Evolutionary conservation across 2,797 vertebrate species (phyloP).

Genomic region (Halcyon badia): DNA sequence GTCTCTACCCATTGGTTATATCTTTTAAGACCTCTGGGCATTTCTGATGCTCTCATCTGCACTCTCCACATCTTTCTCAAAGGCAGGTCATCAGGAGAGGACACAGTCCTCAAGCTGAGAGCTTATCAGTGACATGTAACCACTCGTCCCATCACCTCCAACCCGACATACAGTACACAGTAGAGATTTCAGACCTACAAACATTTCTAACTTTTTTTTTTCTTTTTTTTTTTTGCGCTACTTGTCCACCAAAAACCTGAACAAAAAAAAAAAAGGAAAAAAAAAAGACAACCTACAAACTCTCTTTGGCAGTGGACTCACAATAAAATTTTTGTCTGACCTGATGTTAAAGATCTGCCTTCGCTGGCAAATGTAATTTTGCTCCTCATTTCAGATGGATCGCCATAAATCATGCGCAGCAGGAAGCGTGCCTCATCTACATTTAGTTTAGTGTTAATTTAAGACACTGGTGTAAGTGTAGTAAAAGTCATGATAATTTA

Average conservation of each 20-base stretch:
- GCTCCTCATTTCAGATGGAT: conserved; percentile 2
- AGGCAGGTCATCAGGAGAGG: conserved; percentile 9
- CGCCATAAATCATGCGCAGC: conserved; percentile 54
- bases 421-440: conserved; percentile 69
- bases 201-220: neutral
- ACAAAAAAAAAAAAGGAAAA: neutral
- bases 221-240: neutral
- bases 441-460: conserved; percentile 69
- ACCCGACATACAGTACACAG: neutral
- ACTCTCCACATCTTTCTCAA: neutral
- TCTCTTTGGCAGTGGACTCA: neutral
- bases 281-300: neutral
- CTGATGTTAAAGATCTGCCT: conserved; percentile 18
- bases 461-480: conserved; percentile 58
- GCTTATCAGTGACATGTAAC: conserved; percentile 8
- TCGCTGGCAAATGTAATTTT: conserved; percentile 42
- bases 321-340: neutral
- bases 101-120: neutral
- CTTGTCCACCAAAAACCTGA: neutral
- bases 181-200: neutral
- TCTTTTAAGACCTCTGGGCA: neutral
- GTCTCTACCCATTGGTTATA: neutral
- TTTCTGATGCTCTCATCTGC: neutral
- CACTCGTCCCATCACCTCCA: conserved; percentile 20
- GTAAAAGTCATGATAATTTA: conserved; percentile 74